Conservation (phyloP, 2,797 vertebrate species). For the Anguilla anguilla region DNA sequence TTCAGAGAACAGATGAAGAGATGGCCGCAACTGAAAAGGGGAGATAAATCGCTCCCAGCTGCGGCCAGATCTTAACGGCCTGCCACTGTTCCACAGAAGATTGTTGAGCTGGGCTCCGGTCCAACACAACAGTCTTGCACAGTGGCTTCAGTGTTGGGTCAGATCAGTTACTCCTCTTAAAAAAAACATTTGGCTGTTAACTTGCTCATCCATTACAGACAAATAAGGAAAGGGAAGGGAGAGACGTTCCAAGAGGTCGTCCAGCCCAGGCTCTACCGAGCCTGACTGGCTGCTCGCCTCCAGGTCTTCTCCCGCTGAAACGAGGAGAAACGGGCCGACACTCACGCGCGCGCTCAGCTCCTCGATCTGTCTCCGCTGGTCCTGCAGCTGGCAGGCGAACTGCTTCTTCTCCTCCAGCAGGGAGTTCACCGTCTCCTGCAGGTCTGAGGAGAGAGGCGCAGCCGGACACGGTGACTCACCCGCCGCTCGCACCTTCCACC, state of each 20-base stretch:
- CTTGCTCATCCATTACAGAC: slow-evolving; percentile 11
- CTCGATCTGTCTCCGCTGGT: slow-evolving; percentile 71
- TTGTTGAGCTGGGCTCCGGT: slow-evolving; percentile 14
- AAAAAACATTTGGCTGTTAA: neutral
- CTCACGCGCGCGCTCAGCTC: slow-evolving; percentile 71
- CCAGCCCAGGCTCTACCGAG: neutral
- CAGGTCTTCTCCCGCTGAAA: no score
- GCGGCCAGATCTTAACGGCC: neutral
- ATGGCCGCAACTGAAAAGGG: neutral
- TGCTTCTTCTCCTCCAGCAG: slow-evolving; percentile 78
- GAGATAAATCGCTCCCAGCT: neutral
- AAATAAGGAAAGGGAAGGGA: neutral
- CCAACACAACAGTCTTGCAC: neutral
- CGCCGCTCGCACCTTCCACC: neutral
- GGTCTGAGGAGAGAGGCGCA: slow-evolving; percentile 56
- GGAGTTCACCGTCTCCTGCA: slow-evolving; percentile 69
- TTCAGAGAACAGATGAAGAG: neutral
- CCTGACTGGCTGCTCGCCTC: neutral
- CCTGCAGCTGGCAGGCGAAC: slow-evolving; percentile 71
- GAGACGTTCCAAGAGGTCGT: neutral
- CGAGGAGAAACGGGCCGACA: neutral
- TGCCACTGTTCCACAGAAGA: slow-evolving; percentile 1
- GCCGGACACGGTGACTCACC: neutral
- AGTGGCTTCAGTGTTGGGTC: neutral
- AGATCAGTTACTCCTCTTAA: neutral